phyloP scores from a whole-genome alignment of 92 coral and sea anemone genomes.

The Phymanthus crucifer region DNA sequence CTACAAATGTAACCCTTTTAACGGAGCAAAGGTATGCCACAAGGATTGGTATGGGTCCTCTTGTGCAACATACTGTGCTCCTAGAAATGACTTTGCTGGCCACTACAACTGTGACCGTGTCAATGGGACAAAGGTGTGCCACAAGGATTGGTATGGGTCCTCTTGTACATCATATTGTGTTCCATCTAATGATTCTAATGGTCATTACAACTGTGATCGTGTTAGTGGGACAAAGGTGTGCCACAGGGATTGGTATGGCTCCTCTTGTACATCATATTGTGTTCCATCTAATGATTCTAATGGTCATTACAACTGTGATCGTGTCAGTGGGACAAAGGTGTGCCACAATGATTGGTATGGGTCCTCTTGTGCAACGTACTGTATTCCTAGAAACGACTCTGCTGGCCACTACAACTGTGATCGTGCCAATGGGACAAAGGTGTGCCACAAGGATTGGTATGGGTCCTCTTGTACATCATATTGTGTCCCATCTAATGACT shows the following conservation, averaged over 20 bases:
- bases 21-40: too few relatives aligned
- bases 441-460: conserved; percentile 59
- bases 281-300: conserved; percentile 45
- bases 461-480: conserved; percentile 15
- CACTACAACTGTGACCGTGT: conserved; percentile 43
- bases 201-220: conserved; percentile 64
- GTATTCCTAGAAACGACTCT: conserved; percentile 55
- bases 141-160: conserved; percentile 54
- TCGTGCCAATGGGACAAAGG: conserved; percentile 34
- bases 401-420: conserved; percentile 66
- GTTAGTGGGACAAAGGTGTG: conserved; percentile 48
- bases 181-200: conserved; percentile 47
- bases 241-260: conserved; percentile 59
- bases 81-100: conserved; percentile 23
- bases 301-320: conserved; percentile 65
- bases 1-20: conserved; percentile 46
- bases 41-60: conserved; percentile 55
- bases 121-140: conserved; percentile 52
- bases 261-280: conserved; percentile 53
- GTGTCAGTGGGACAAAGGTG: conserved; percentile 33
- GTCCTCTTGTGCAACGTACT: conserved; percentile 47
- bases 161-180: conserved; percentile 56
- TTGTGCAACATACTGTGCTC: conserved; percentile 56
- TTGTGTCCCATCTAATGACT: conserved; percentile 56
- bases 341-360: conserved; percentile 65